Percentiles rank a stretch among this genome's conserved stretches.
Evolutionary conservation across 1,140 invertebrate species (phyloP).

Genomic region (Sycophaga agraensis): DNA sequence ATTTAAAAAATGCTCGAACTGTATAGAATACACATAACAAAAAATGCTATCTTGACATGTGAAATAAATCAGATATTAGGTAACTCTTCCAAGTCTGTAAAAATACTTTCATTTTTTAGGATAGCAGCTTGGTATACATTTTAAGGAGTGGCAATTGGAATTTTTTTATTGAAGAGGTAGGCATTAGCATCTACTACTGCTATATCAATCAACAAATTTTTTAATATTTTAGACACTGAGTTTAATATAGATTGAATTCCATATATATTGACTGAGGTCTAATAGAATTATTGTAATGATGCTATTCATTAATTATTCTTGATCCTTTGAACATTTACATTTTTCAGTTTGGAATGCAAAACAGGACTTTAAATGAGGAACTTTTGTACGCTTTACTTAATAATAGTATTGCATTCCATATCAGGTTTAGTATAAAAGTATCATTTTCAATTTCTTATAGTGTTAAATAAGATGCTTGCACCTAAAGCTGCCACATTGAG

Average conservation of each 20-base stretch:
- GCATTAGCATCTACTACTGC: conserved; percentile 31
- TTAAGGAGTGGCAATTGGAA: conserved; percentile 35
- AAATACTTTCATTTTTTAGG: conserved; percentile 48
- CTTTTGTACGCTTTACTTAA: conserved; percentile 27
- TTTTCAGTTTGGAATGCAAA: conserved; percentile 29
- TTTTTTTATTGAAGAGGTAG: conserved; percentile 40
- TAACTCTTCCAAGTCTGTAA: conserved; percentile 26
- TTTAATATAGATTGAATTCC: not conserved
- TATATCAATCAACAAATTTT: conserved; percentile 15
- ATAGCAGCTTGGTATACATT: conserved; percentile 37
- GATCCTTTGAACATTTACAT: conserved; percentile 28
- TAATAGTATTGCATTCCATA: conserved; percentile 27
- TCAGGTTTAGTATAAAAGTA: conserved; percentile 41
- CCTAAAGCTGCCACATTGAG: conserved; percentile 22
- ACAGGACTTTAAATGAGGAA: conserved; percentile 29
- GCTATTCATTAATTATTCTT: conserved; percentile 21
- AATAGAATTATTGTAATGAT: not conserved
- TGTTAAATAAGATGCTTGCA: conserved; percentile 7
- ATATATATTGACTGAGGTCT: conserved; percentile 13
- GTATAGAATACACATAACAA: no score
- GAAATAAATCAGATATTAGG: conserved; percentile 3
- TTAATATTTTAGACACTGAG: not conserved
- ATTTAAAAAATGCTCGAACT: no score
- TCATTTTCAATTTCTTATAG: conserved; percentile 32
- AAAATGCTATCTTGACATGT: no score